These are phyloP conservation scores for Lobophora halterata DNA, from an alignment of 2,888 invertebrate genomes.

Conservation along the genomic window DNA sequence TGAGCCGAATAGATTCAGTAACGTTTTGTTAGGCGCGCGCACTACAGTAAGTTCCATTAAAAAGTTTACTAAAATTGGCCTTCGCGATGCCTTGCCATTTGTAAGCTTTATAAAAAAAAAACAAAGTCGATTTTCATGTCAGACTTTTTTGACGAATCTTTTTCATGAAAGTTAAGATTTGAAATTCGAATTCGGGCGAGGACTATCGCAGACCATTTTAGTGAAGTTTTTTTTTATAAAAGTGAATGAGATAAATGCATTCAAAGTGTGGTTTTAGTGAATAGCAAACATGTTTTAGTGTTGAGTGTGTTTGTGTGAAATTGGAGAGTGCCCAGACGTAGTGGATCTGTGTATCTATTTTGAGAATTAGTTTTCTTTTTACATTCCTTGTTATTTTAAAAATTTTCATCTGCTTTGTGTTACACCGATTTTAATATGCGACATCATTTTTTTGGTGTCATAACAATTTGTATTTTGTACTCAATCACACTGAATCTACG, in stretches of 20 bases:
- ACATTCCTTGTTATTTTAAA: too few species aligned
- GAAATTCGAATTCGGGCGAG: constrained; percentile 16
- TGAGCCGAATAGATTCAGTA: constrained; percentile 59
- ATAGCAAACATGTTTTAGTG: constrained; percentile 13
- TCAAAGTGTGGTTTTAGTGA: constrained; percentile 14
- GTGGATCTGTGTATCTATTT: constrained; percentile 33
- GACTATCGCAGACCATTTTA: constrained; percentile 17
- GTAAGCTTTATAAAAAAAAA: constrained; percentile 7
- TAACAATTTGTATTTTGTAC: too few species aligned
- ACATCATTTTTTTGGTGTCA: too few species aligned
- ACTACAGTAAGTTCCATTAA: constrained; percentile 66
- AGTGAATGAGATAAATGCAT: too few species aligned
- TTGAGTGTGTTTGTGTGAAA: constrained; percentile 31
- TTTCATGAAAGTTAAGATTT: constrained; percentile 7
- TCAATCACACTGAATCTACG: too few species aligned
- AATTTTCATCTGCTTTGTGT: too few species aligned
- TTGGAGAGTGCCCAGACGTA: constrained; percentile 43
- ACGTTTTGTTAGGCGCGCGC: constrained; percentile 70
- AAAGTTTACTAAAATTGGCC: constrained; percentile 36
- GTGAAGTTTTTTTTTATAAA: constrained; percentile 10
- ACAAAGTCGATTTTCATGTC: too few species aligned
- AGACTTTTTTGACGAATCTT: constrained; percentile 5
- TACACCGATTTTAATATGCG: too few species aligned
- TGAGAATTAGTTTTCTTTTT: constrained; percentile 24
- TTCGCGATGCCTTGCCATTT: constrained; percentile 27